These are phyloP conservation scores for Campylorhamphus procurvoides DNA, from an alignment of 2,113 vertebrate species.

Conservation along the genomic window DNA sequence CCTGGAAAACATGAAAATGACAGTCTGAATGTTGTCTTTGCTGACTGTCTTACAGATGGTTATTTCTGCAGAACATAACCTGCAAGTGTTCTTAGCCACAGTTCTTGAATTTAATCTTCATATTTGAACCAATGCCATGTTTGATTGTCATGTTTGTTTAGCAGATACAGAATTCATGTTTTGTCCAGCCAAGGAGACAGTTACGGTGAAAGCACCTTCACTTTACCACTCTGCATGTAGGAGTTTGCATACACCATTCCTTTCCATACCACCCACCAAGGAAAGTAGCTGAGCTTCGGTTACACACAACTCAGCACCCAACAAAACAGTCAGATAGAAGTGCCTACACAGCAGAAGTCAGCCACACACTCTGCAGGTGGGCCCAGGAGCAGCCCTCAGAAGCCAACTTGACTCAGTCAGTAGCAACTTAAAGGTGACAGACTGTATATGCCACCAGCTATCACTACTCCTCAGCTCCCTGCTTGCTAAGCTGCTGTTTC, in stretches of 20 bases:
- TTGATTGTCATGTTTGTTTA: background rate
- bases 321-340: background rate
- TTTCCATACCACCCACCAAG: background rate
- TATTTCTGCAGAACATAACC: background rate
- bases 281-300: background rate
- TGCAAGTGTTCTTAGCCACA: background rate
- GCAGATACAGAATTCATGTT: background rate
- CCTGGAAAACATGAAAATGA: background rate
- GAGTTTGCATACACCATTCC: background rate
- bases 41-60: background rate
- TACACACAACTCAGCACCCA: background rate
- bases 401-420: background rate
- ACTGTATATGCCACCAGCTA: background rate
- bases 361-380: background rate
- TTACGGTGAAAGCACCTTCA: background rate
- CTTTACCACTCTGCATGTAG: background rate
- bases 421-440: background rate
- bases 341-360: background rate
- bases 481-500: background rate
- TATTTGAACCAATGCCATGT: background rate
- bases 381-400: background rate
- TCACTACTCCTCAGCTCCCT: background rate
- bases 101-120: background rate
- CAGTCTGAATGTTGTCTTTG: background rate
- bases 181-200: background rate